Conservation (phyloP, 2,113 vertebrate species). For the Pandion haliaetus region DNA sequence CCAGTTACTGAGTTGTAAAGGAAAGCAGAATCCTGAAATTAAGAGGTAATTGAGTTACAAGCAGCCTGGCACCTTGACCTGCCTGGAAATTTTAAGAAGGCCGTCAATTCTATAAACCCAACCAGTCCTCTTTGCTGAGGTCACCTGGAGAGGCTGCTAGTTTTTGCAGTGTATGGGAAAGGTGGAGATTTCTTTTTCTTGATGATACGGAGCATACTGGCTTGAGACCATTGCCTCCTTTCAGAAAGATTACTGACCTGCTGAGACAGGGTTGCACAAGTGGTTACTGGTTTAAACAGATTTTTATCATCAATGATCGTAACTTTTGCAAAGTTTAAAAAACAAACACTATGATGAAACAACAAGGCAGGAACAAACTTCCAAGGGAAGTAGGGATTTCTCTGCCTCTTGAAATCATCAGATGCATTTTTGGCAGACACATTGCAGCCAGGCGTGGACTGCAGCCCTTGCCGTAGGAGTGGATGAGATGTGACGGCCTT, state of each 20-base stretch:
- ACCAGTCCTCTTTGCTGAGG: background rate
- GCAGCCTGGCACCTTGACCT: background rate
- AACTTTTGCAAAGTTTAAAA: conserved; percentile 1
- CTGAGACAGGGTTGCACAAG: background rate
- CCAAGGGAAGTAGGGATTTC: background rate
- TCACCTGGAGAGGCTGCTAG: background rate
- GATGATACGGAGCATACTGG: background rate
- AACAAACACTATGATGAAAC: background rate
- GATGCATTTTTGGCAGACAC: background rate
- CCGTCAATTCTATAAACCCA: background rate
- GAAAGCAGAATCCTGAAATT: background rate
- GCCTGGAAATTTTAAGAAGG: background rate
- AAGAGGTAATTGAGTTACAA: background rate
- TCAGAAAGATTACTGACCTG: background rate
- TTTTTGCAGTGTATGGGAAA: background rate
- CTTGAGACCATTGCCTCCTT: background rate
- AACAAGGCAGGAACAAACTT: background rate
- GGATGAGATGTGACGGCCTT: background rate
- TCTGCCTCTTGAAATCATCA: background rate
- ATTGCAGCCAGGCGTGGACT: background rate
- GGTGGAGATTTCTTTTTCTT: background rate
- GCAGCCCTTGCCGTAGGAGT: background rate
- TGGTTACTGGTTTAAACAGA: background rate
- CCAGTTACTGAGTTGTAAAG: background rate
- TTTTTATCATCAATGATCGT: background rate